Base-by-base conservation (phyloP, 1,140 invertebrate genomes). In the Brachionus calyciflorus region DNA sequence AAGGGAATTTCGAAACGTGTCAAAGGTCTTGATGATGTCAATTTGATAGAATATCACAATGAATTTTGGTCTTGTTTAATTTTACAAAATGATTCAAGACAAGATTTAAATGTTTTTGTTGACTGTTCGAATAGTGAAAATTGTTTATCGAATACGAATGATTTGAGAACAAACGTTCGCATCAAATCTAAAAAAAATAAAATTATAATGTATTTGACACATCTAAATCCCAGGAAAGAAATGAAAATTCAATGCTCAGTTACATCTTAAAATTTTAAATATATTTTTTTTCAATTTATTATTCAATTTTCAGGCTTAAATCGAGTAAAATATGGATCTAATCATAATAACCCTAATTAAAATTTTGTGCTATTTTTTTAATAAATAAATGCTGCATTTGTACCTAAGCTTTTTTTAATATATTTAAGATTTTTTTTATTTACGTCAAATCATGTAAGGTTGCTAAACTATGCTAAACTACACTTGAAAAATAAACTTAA, bases 101-200 rank as follows among this genome's bases (percentile, higher is more conserved):
- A 40, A 9, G 6, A 37, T 26, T 9, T 33, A 7, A 51, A 49
- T 3, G 21, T 73, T 14, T 44, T 28, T 21, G 40, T 73, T 9
- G 44, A 73, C 26, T 73, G 46, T 73, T 73, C 69, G 12, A 28
- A 73, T 40, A 73, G 69, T 41, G 44, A 73, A 73, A 73, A 73
- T 21, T 73, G 69, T 53, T 2, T 73, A 28, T 73, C 51, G 3
- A 51, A 51, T 55, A 19, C 26, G 30, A 51, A 37, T 12, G 26
- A 73, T 17, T 21, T 55, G n/a, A 51, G 19, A 6, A 73, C 19
- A 37, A n/a, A 24, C 17, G 24, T 73, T 41, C 9, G 51, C 10
- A 17, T 73, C 14, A 73, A 73, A 41, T 46, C 69, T 37, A 55
- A 40, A 5, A 49, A 41, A 73, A 55, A 2, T 4, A 73, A 73